A percentile compares a stretch with the other conserved stretches of the same genome.
phyloP scores from a whole-genome alignment of 2,797 vertebrate species.

The Lindbergichthys nudifrons region DNA sequence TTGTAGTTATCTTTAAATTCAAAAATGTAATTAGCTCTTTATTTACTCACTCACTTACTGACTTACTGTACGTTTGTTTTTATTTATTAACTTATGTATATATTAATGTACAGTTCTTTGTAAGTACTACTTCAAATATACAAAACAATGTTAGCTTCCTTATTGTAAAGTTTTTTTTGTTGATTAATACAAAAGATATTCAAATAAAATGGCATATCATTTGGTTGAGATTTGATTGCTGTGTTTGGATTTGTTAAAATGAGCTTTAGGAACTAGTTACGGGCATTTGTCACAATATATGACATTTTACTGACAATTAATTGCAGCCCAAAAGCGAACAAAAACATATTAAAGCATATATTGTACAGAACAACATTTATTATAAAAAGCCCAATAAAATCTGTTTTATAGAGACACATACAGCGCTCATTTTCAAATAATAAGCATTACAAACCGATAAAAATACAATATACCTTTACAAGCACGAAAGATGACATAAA shows the following conservation, averaged over 20 bases:
- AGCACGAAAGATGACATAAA: slow-evolving; percentile 5
- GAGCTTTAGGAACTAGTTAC: background rate
- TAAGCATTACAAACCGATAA: background rate
- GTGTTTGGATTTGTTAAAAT: background rate
- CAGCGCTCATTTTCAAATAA: background rate
- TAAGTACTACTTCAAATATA: background rate
- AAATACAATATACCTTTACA: background rate
- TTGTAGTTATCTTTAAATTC: slow-evolving; percentile 3
- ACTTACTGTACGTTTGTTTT: too few relatives aligned
- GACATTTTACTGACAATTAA: background rate
- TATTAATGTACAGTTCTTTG: background rate
- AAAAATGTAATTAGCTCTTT: background rate
- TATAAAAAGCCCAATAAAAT: slow-evolving; percentile 4
- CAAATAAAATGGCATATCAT: background rate
- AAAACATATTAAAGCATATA: background rate
- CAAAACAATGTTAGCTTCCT: background rate
- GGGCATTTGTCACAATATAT: background rate
- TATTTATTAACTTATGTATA: too few relatives aligned
- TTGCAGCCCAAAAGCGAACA: background rate
- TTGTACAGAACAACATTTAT: background rate
- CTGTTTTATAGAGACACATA: background rate
- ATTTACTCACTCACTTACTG: background rate
- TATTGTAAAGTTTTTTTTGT: background rate
- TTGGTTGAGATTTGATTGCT: background rate
- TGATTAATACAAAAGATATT: background rate